These are phyloP conservation scores for Lamellibrachia satsuma DNA, from an alignment of 2,888 invertebrate species.

Conservation along the genomic window DNA sequence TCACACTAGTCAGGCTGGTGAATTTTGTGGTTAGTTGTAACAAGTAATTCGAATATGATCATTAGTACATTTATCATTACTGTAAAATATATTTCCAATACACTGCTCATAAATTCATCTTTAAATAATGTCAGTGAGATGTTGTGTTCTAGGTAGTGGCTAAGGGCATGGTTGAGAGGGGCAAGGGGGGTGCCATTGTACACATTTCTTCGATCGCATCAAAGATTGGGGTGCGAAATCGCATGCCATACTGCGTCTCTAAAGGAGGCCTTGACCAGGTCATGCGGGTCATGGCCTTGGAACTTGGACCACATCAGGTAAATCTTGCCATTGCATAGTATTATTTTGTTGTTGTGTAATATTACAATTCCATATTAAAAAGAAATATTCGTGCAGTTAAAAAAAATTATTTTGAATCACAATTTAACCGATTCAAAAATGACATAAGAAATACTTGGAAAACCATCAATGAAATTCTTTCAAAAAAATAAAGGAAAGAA, in stretches of 20 bases:
- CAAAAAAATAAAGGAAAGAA: too few species aligned
- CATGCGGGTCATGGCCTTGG: constrained; percentile 84
- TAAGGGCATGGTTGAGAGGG: constrained; percentile 76
- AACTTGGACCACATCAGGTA: constrained; percentile 78
- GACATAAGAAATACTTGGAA: too few species aligned
- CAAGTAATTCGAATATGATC: too few species aligned
- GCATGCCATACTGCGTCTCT: constrained; percentile 81
- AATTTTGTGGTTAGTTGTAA: too few species aligned
- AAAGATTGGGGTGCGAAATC: constrained; percentile 77
- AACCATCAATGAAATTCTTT: too few species aligned
- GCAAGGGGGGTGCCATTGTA: constrained; percentile 82
- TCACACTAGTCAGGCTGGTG: too few species aligned
- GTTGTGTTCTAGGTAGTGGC: constrained; percentile 73
- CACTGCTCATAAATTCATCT: not conserved
- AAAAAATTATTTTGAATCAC: too few species aligned
- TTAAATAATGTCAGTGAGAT: not conserved
- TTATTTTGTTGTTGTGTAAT: not conserved
- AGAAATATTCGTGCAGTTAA: too few species aligned
- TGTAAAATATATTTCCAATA: not conserved
- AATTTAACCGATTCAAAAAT: too few species aligned
- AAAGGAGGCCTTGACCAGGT: constrained; percentile 90
- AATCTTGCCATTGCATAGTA: not conserved
- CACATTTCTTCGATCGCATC: constrained; percentile 84
- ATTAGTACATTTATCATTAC: too few species aligned
- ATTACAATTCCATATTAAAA: too few species aligned